These are phyloP conservation scores for Heliconius sara DNA, from an alignment of 2,888 invertebrate species.

Conservation along the genomic window DNA sequence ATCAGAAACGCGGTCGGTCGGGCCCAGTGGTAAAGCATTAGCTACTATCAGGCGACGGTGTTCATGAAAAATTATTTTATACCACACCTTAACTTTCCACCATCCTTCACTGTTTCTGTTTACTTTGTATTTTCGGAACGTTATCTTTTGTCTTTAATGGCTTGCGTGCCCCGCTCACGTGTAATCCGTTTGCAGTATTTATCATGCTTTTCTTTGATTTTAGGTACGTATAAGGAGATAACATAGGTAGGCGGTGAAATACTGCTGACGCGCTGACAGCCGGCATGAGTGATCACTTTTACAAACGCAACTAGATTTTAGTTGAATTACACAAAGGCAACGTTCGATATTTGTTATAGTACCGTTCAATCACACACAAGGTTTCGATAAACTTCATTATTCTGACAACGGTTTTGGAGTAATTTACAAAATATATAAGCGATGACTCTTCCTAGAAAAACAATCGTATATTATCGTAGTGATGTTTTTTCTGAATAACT, in stretches of 20 bases:
- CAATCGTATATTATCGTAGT: neutral
- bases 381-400: slow-evolving; percentile 4
- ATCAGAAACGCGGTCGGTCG: slow-evolving; percentile 71
- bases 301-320: slow-evolving; percentile 49
- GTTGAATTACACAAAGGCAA: slow-evolving; percentile 28
- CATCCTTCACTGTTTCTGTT: slow-evolving; percentile 69
- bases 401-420: neutral
- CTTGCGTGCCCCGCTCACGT: slow-evolving; percentile 69
- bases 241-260: slow-evolving; percentile 50
- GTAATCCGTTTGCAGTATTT: slow-evolving; percentile 65
- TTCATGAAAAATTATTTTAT: slow-evolving; percentile 80
- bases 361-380: neutral
- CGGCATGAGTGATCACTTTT: slow-evolving; percentile 51
- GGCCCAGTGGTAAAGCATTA: slow-evolving; percentile 73
- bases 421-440: neutral
- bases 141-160: slow-evolving; percentile 72
- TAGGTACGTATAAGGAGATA: slow-evolving; percentile 62
- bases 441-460: no score
- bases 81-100: slow-evolving; percentile 78
- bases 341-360: neutral
- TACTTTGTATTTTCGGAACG: slow-evolving; percentile 69
- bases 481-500: neutral
- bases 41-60: slow-evolving; percentile 75
- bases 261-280: slow-evolving; percentile 47
- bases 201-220: slow-evolving; percentile 68